phyloP scores from a whole-genome alignment of 1,140 invertebrate species.

The Holcopasites calliopsidis region DNA sequence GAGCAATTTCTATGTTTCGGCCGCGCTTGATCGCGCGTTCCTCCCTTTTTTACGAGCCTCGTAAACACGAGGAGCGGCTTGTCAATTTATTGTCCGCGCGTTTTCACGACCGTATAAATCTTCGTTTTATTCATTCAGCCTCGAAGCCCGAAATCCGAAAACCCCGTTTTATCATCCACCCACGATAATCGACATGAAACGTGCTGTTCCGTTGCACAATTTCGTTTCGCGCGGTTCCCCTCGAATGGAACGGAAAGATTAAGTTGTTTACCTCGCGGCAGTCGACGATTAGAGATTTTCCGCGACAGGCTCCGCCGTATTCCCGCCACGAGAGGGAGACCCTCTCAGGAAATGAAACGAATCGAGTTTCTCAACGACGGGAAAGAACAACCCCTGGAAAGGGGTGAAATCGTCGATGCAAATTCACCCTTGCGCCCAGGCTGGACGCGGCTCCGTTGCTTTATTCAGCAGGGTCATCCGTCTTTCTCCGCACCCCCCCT shows the following conservation, averaged over 20 bases:
- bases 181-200: no score
- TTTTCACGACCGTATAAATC: neutral
- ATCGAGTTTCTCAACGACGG: neutral
- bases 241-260: no score
- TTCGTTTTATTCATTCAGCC: conserved; percentile 8
- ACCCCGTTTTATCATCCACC: no score
- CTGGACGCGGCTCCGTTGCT: neutral
- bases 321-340: neutral
- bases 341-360: conserved; percentile 13
- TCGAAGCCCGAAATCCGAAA: neutral
- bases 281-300: conserved; percentile 18
- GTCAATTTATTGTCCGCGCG: conserved; percentile 14
- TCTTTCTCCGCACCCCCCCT: conserved; percentile 36
- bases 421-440: conserved; percentile 38
- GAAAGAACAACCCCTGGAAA: conserved; percentile 10
- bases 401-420: conserved; percentile 31
- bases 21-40: neutral
- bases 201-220: neutral
- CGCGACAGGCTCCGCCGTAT: no score
- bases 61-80: conserved; percentile 5
- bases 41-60: neutral
- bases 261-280: neutral
- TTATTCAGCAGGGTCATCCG: conserved; percentile 47
- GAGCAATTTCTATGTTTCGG: conserved; percentile 7
- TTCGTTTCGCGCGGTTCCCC: neutral